Evolutionary conservation across 1,140 invertebrate species (phyloP).

Genomic region (Bombus breviceps): DNA sequence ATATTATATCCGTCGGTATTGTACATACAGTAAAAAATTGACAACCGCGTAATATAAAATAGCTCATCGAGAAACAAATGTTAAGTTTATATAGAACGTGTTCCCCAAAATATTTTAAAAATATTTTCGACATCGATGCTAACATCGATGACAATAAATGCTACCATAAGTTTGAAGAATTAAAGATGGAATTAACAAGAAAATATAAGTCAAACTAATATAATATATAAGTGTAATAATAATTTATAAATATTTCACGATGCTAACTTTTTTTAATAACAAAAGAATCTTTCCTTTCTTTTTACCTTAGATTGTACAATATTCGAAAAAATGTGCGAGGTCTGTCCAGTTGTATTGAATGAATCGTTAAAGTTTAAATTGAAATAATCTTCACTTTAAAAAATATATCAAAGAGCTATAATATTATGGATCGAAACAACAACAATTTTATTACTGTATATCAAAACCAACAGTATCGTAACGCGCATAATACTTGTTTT

Average conservation of each 20-base stretch:
- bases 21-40: conserved; percentile 4
- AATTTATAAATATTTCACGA: not conserved
- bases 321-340: not conserved
- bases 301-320: not conserved
- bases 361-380: not conserved
- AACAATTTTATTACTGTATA: conserved; percentile 23
- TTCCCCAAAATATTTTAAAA: not conserved
- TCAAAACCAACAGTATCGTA: conserved; percentile 23
- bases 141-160: too few relatives aligned
- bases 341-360: too few relatives aligned
- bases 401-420: not conserved
- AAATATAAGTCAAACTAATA: not conserved
- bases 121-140: not conserved
- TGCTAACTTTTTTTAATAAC: not conserved
- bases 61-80: not conserved
- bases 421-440: not conserved
- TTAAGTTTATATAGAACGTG: not conserved
- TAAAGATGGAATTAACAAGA: not conserved
- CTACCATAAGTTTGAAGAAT: too few relatives aligned
- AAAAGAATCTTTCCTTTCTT: not conserved
- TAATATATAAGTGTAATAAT: not conserved
- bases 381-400: not conserved
- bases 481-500: conserved; percentile 6
- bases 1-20: conserved; percentile 21
- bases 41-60: not conserved